Base-by-base conservation (phyloP, 2,888 invertebrate genomes). In the Drosophila planitibia region DNA sequence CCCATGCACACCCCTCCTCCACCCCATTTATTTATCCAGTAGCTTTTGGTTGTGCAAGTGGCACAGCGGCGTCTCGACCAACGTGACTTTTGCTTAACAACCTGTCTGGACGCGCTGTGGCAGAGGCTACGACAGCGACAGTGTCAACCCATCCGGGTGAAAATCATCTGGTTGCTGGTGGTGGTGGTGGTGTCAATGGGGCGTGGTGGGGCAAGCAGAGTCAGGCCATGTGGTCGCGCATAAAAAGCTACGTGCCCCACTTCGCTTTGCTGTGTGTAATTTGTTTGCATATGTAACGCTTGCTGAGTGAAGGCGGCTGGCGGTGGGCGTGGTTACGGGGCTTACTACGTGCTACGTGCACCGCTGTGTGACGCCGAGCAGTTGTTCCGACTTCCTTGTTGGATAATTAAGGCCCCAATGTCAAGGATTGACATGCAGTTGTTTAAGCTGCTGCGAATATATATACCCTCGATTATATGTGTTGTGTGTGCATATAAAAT, bases 81-180 rank as follows among this genome's bases (percentile, higher is more conserved):
- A 81, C 80, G 85, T 84, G 87, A 84, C 82, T 82, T 76, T 78
- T 72, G 80, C 77, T 77, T 69, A 83, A 82, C 82, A 77, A 70
- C 52, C 63, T 78, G 78, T 65, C 68, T 51, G 68, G 60, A 66
- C 63, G 52, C 63, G 37, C n/a, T 25, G 64, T 4, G 49, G 25
- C 41, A 35, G 37, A 3, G 47, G 25, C 25, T 41, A 49, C 47
- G 44, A 58, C 53, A 54, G 51, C 59, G 75, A 68, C 73, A 78
- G 69, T 81, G 83, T 83, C 83, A 85, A 85, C 85, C 81, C 70
- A 78, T 79, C 70, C 76, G 71, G 72, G 66, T 70, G 69, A 76
- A 79, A 64, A 59, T 60, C 64, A 74, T 63, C 62, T 59, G 22
- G 25, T 16, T 16, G 47, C 60, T 57, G 22, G 4, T 47, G 7